Conservation (phyloP, 2,888 invertebrate genomes). For the Norana najaformis region DNA sequence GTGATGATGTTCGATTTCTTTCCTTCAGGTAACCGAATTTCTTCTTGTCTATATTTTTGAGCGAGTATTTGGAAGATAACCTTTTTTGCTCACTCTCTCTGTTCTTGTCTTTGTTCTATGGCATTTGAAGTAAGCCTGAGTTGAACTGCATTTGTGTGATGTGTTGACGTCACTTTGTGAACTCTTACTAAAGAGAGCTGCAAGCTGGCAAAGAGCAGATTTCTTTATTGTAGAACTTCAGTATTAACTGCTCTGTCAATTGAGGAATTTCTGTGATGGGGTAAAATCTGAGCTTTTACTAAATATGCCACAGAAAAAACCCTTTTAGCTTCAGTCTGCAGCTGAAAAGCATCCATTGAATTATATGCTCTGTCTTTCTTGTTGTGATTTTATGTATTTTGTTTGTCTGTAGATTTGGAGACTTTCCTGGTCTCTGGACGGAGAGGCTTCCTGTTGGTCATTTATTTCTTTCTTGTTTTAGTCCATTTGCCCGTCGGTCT, state of each 20-base stretch:
- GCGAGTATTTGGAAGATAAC: constrained; percentile 28
- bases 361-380: neutral
- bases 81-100: neutral
- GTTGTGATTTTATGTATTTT: neutral
- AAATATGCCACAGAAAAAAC: no score
- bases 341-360: no score
- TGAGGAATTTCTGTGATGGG: no score
- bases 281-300: no score
- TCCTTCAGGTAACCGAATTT: constrained; percentile 49
- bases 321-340: no score
- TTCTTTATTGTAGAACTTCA: no score
- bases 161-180: no score
- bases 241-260: no score
- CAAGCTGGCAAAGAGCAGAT: no score
- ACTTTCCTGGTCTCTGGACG: neutral
- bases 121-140: neutral
- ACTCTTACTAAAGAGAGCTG: no score
- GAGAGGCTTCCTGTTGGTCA: neutral
- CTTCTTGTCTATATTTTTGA: neutral
- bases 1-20: constrained; percentile 48
- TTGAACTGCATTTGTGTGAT: no score
- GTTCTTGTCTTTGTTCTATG: neutral
- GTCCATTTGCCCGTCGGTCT: constrained; percentile 52
- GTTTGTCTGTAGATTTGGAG: neutral
- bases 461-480: constrained; percentile 39